These are phyloP conservation scores for Acanthosoma haemorrhoidale DNA, from an alignment of 2,888 invertebrate genomes.

Conservation along the genomic window DNA sequence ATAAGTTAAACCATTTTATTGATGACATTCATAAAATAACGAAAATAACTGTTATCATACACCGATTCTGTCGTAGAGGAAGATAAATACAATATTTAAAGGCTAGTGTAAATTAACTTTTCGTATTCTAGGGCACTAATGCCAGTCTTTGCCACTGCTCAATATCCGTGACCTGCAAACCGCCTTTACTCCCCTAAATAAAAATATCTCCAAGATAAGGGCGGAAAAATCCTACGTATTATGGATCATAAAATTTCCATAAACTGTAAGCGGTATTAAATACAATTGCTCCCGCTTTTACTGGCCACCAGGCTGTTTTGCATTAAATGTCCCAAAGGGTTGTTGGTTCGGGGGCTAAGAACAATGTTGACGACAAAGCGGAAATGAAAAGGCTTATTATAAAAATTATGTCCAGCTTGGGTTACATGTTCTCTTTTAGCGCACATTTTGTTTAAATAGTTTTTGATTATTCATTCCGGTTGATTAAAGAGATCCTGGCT, in stretches of 20 bases:
- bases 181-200: not conserved
- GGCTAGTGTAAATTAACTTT: not conserved
- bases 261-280: not conserved
- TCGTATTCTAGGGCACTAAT: not conserved
- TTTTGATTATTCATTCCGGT: too few species aligned
- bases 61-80: too few species aligned
- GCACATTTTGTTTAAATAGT: too few species aligned
- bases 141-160: not conserved
- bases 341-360: too few species aligned
- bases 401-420: not conserved
- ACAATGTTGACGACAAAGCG: not conserved
- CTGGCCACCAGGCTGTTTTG: not conserved
- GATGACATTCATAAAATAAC: too few species aligned
- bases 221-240: not conserved
- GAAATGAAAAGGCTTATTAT: not conserved
- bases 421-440: not conserved
- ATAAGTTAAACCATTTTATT: too few species aligned
- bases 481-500: too few species aligned
- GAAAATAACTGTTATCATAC: too few species aligned
- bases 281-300: not conserved
- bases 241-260: conserved; percentile 10
- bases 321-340: not conserved
- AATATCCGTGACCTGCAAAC: not conserved
- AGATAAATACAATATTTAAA: not conserved
- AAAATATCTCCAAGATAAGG: not conserved